Base-by-base conservation (phyloP, 2,797 vertebrate species). In the Danio aesculapii region DNA sequence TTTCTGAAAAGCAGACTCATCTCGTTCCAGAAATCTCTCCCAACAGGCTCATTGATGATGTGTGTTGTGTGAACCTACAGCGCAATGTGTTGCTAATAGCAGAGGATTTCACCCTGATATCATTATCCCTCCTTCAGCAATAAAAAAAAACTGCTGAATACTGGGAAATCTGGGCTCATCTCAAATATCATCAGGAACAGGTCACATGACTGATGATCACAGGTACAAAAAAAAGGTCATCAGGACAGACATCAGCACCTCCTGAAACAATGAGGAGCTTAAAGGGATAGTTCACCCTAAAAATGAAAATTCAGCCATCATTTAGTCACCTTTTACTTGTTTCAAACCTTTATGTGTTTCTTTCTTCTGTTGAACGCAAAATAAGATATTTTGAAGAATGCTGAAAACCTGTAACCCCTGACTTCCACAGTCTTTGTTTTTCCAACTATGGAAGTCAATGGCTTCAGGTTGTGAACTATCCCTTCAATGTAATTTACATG, bases 71-170 rank as follows among this genome's bases (percentile, higher is more conserved):
- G 61, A 75, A 50, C 57, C 30, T 46, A 47, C 0, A 1, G 39
- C 55, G 9, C 14, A 44, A 58, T 30, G 43, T 70, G 58, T 12
- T 70, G 72, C 55, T 76, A 55, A 81, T 75, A 64, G 39, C 30
- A 47, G 17, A 81, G 17, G 30, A 75, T 76, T 63, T 81, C 61
- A 61, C 19, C 55, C 73, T 69, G 64, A 67, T 68, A 59, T 68
- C 80, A 81, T 81, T 76, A 62, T 74, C 19, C 21, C 39, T 12
- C 17, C 13, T 68, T 75, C 72, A 75, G 72, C 80, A 81, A 67
- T 59, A 74, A 62, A 81, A 81, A 81, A 8, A 30, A n/a, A n/a
- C n/a, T 52, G 72, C 64, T 76, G 55, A 76, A 41, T 61, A 64
- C 49, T 61, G 70, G 12, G 62, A 70, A 53, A 57, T 50, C 41